Evolutionary conservation across 2,797 vertebrate genomes (phyloP).

Genomic region (Microctenopoma stevenorrisi): DNA sequence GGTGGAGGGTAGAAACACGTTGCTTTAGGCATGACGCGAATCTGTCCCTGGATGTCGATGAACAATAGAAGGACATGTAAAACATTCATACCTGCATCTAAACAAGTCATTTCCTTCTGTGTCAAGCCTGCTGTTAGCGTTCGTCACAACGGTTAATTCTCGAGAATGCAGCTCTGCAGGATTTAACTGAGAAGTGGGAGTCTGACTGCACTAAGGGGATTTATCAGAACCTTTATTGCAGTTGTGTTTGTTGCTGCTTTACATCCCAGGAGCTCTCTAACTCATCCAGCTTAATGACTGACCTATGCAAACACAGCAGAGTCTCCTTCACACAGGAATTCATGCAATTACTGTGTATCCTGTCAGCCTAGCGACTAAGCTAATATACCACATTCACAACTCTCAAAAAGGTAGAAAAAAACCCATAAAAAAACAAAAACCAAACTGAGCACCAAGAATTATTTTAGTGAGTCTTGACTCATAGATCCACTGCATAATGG

Average conservation of each 20-base stretch:
- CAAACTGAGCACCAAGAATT: too few relatives aligned
- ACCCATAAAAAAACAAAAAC: too few relatives aligned
- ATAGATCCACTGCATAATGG: constrained; percentile 76
- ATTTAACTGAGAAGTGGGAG: constrained; percentile 52
- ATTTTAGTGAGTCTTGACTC: constrained; percentile 35
- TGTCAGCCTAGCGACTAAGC: constrained; percentile 36
- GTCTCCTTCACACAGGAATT: constrained; percentile 49
- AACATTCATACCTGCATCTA: constrained; percentile 19
- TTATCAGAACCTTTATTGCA: constrained; percentile 61
- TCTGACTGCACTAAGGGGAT: constrained; percentile 53
- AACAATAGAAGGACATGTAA: constrained; percentile 10
- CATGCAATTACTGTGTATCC: constrained; percentile 52
- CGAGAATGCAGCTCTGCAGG: constrained; percentile 42
- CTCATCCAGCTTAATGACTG: constrained; percentile 68
- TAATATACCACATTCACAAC: constrained; percentile 58
- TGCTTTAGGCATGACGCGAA: too few relatives aligned
- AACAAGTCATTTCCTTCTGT: constrained; percentile 45
- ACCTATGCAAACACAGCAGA: constrained; percentile 54
- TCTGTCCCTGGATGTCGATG: too few relatives aligned
- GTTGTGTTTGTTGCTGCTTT: constrained; percentile 58
- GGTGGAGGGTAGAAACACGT: too few relatives aligned
- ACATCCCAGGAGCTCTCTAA: constrained; percentile 51
- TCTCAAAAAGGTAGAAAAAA: constrained; percentile 8
- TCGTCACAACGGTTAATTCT: constrained; percentile 46
- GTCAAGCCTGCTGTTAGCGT: constrained; percentile 53